phyloP scores from a whole-genome alignment of 2,113 vertebrate species.

The Forbesichthys papilliferus region DNA sequence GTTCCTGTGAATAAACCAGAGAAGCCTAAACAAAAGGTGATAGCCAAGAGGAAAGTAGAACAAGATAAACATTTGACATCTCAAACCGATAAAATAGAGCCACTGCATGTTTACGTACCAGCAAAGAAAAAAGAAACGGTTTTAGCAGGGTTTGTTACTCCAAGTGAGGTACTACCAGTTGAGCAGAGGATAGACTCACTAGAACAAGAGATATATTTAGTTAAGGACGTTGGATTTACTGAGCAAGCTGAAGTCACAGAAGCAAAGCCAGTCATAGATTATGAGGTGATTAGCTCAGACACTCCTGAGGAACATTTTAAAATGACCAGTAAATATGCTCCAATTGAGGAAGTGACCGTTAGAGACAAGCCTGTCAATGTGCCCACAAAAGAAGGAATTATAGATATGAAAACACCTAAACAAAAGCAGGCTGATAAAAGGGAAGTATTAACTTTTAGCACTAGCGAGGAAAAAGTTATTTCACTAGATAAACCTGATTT shows the following conservation, averaged over 20 bases:
- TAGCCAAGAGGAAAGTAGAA: neutral
- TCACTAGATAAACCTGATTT: conserved; percentile 7
- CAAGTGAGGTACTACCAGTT: neutral
- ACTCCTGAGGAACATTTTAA: conserved; percentile 4
- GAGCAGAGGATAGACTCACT: neutral
- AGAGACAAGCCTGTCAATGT: conserved; percentile 4
- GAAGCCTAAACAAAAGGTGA: neutral
- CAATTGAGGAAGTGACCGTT: neutral
- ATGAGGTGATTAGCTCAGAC: neutral
- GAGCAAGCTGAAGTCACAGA: neutral
- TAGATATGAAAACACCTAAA: neutral
- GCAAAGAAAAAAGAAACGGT: neutral
- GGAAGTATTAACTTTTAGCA: neutral
- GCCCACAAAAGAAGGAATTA: neutral
- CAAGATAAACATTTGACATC: neutral
- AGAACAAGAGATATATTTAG: neutral
- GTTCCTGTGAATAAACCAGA: neutral
- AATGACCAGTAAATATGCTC: neutral
- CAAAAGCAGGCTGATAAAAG: neutral
- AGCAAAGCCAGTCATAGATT: neutral
- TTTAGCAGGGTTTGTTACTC: neutral
- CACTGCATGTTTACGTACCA: too few relatives aligned
- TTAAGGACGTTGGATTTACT: neutral
- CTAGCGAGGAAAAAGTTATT: neutral
- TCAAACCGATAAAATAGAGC: too few relatives aligned